Base-by-base conservation (phyloP, 1,140 invertebrate genomes). In the Episyrphus balteatus region DNA sequence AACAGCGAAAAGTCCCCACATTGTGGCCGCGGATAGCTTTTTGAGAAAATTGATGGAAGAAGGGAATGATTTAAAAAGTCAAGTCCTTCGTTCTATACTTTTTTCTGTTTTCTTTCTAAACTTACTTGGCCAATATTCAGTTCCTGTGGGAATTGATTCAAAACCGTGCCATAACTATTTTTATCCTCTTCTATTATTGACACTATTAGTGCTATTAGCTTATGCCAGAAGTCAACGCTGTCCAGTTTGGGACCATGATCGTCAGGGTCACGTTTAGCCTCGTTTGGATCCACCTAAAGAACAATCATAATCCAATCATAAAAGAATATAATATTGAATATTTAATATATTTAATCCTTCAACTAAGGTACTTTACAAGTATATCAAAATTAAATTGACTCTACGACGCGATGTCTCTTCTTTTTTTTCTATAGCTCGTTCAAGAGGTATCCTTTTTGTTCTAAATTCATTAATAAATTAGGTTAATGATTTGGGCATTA, bases 121-220 rank as follows among this genome's bases (percentile, higher is more conserved):
- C 40, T 55, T 72, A 86, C 84, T 74, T 86, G 83, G 54, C 88
- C 88, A 70, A 92, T 91, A 73, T 91, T 92, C 9, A 92, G 73
- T 65, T 92, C 88, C 65, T 92, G 88, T 0, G 88, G 88, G 60
- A 92, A 98, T 76, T 99, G 96, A 73, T 97, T 99, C 32, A 99
- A 75, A 31, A 98, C 94, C n/a, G 93, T 89, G 8, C 92, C 92
- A 68, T 99, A 99, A 68, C 90, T 95, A 67, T 96, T 97, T 58
- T 88, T 87, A 69, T 99, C 96, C 67, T 99, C 96, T 70, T 99
- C 95, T 65, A 99, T 97, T 33, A 99, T 93, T 48, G 93, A 96
- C 13, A 97, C 93, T 52, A 98, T 96, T 36, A 98, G 79, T 12
- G 93, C 92, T 54, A 99, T 95, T 30, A 99, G 73, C 59, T 98